Base-by-base conservation (phyloP, 2,797 vertebrate genomes). In the Propithecus deckenii region DNA sequence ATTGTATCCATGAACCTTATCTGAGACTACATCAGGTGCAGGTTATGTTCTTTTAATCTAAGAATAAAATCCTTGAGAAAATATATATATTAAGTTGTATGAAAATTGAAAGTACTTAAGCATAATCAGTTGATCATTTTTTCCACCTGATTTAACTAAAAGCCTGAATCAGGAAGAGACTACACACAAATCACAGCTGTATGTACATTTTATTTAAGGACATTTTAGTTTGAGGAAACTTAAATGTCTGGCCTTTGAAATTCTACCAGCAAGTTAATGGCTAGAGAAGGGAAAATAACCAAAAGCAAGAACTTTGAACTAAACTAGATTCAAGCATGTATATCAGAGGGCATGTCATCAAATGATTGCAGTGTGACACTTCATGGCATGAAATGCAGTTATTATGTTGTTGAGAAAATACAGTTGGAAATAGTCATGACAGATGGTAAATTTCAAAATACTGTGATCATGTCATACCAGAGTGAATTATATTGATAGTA, bases 1-100 rank as follows among this genome's bases (percentile, higher is more conserved):
- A 28, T 96, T 88, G 65, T 97, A 89, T 95, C 96, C 90, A 84
- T 96, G 94, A 93, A 43, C 38, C 23, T 88, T 92, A 12, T 87
- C 96, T 95, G 78, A 86, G 86, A 74, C 20, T 32, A 86, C 17
- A 52, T 32, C 23, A 71, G 43, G 23, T 48, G 20, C 4, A 65
- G 28, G 2, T 52, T 89, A 65, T 75, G 20, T 57, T n/a, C 20
- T 71, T 92, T 72, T 74, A 32, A 18, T 79, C 38, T 90, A 65
- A 86, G 1, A 79, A 67, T 30, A 76, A 67, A 83, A 61, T 57
- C 43, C 46, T 93, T 78, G 32, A 69, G 84, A 63, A 89, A 69
- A 48, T 43, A 43, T 4, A 23, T 7, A n/a, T 4, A 25, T 59
- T n/a, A 48, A 80, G 25, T 57, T 63, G 20, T 48, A 38, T 78